Evolutionary conservation across 2,113 vertebrate species (phyloP).

Genomic region (Tursiops truncatus): DNA sequence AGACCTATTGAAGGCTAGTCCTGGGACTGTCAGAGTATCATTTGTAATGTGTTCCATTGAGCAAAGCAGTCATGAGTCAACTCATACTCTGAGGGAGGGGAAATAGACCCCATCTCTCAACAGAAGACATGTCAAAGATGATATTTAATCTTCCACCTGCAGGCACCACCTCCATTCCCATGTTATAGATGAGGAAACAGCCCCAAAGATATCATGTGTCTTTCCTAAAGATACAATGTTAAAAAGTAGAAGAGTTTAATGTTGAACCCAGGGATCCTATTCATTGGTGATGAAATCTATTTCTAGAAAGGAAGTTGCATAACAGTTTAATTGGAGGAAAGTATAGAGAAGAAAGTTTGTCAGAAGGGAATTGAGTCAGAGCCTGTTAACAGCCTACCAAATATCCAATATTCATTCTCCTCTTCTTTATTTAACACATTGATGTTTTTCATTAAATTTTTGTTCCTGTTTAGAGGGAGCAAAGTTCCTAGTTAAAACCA

Average conservation of each 20-base stretch:
- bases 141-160: neutral
- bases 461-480: neutral
- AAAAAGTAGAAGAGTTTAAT: neutral
- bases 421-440: neutral
- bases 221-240: neutral
- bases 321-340: neutral
- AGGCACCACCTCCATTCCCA: neutral
- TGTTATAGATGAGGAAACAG: neutral
- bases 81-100: neutral
- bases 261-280: neutral
- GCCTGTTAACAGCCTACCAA: neutral
- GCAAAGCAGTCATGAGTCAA: neutral
- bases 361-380: neutral
- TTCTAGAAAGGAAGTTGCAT: neutral
- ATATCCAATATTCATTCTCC: neutral
- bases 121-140: fast-evolving
- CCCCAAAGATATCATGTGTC: neutral
- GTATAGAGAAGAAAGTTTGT: neutral
- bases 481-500: neutral
- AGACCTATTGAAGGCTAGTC: neutral
- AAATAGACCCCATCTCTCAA: neutral
- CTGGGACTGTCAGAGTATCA: neutral
- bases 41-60: neutral
- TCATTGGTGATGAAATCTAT: neutral
- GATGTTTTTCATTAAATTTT: neutral